Base-by-base conservation (phyloP, 23 tunicate genomes). In the Trididemnum nubilum region DNA sequence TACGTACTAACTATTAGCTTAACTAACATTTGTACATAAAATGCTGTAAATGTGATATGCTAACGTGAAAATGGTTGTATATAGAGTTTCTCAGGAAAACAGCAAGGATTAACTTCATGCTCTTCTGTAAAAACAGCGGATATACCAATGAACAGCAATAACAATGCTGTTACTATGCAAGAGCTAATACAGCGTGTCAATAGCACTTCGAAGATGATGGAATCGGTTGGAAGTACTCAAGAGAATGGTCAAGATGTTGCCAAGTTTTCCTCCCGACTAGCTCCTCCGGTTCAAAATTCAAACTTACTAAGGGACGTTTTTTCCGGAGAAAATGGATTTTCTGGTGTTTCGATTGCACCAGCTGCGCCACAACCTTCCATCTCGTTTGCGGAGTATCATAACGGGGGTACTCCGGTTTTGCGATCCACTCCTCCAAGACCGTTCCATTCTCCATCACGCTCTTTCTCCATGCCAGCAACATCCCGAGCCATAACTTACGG, bases 151-250 rank as follows among this genome's bases (percentile, higher is more conserved):
- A 67, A 67, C n/a, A 67, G 38, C 5, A 67, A 67, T 33, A 67
- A 67, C 74, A 67, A 67, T 67, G 74, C 74, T 33, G 74, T n/a
- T 67, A 67, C 37, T 31, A 61, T 61, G 67, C 37, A 67, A 67
- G 74, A 33, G 7, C 3, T 9, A 7, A 33, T 67, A 4, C 38
- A 67, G 7, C 19, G 18, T 32, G 37, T 67, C 31, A 67, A 33
- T 67, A 33, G 7, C 29, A n/a, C 5, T 30, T 2, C 18, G 4
- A 31, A 32, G 38, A 67, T 67, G 38, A 67, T 67, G 38, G 12
- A 31, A 5, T 24, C 37, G 3, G 7, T 12, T 67, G 74, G 38
- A 7, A 5, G 2, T 33, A 32, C 22, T 31, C 38, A 67, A 33
- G 38, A n/a, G n/a, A 67, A 67, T 5, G 38, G 4, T 5, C 38